Base-by-base conservation (phyloP, 2,888 invertebrate genomes). In the Seira ritae region DNA sequence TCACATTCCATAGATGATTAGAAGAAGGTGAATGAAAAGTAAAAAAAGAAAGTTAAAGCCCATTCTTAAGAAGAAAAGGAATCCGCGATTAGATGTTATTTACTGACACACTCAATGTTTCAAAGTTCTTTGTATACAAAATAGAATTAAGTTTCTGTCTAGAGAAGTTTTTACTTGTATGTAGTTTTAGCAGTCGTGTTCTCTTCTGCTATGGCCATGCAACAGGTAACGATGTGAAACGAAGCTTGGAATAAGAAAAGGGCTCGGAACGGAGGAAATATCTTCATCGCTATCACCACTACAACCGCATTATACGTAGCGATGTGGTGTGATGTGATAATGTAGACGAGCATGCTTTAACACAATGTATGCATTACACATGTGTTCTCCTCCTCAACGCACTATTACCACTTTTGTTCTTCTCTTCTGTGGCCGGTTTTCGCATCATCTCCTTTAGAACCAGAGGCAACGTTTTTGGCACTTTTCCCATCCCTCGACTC, bases 181-280 rank as follows among this genome's bases (percentile, higher is more conserved):
- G 17, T 1, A 55, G 55, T 55, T 3, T 55, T 8, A 55, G 55
- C 6, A 55, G 55, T 55, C 6, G 15, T 55, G 3, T 12, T 3
- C 12, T 17, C 2, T 55, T 55, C 55, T 55, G 15, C 42, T 55
- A 55, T 55, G 55, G n/a, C 12, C 15, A 55, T 55, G 86, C 86
- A 86, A 86, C 86, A 86, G 86, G 86, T 86, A 86, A 86, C 84
- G 70, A 84, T 79, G 50, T 76, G 70, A 8, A 68, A 69, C 77
- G 50, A 85, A 81, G 67, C 46, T 24, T 60, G 19, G 17, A 19
- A 17, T 1, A 37, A 62, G 37, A 66, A 46, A 10, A 22, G 1
- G 60, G 24, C 22, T 42, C 2, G 62, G 62, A 62, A 74, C 37
- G 74, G 46, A 73, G 65, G 73, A 72, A 17, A 68, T 24, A n/a